Percentiles rank a stretch among this genome's conserved stretches.
phyloP scores from a whole-genome alignment of 2,113 vertebrate genomes.

The Indicator indicator region DNA sequence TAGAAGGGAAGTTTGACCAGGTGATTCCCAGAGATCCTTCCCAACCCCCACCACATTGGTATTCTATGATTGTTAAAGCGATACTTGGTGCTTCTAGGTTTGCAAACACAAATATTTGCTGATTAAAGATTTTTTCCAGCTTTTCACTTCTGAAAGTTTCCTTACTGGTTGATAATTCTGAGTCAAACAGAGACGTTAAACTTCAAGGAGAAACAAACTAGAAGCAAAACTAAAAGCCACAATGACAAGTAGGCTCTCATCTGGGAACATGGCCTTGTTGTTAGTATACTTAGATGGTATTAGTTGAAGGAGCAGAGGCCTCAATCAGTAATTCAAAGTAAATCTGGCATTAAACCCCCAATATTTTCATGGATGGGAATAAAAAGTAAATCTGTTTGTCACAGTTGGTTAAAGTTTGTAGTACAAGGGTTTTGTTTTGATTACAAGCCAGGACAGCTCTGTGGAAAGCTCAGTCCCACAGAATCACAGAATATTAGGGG shows the following conservation, averaged over 20 bases:
- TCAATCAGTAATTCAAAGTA: slow-evolving; percentile 4
- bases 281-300: not conserved
- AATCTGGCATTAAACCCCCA: not conserved
- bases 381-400: not conserved
- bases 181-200: not conserved
- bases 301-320: not conserved
- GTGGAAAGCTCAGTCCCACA: not conserved
- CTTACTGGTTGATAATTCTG: not conserved
- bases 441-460: not conserved
- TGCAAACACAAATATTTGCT: not conserved
- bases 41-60: too few relatives aligned
- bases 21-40: too few relatives aligned
- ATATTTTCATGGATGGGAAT: not conserved
- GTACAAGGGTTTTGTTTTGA: not conserved
- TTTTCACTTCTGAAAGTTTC: not conserved
- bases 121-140: not conserved
- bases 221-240: not conserved
- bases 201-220: not conserved
- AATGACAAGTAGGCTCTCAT: not conserved
- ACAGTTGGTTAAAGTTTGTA: not conserved
- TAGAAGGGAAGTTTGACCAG: too few relatives aligned
- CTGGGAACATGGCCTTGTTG: not conserved
- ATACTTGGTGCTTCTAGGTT: not conserved
- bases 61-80: not conserved
- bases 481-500: too few relatives aligned